Percentiles rank a stretch among this genome's conserved stretches.
Evolutionary conservation across 2,888 invertebrate genomes (phyloP).

Genomic region (Tipula unca): DNA sequence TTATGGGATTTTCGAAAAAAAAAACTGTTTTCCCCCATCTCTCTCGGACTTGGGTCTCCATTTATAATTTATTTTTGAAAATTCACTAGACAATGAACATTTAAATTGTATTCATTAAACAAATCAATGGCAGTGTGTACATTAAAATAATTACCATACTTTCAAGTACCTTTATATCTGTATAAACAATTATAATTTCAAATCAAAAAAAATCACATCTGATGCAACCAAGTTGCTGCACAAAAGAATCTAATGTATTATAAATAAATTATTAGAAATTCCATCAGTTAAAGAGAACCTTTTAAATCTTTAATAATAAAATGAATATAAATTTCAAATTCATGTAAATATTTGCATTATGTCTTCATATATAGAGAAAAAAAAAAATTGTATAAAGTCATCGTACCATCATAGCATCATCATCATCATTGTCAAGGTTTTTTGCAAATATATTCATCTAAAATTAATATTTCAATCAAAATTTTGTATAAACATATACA

Average conservation of each 20-base stretch:
- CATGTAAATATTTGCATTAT: not conserved
- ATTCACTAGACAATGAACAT: no score
- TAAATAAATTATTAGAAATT: not conserved
- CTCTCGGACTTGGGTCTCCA: no score
- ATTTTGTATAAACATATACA: not conserved
- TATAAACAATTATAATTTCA: not conserved
- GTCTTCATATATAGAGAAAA: not conserved
- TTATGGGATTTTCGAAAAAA: no score
- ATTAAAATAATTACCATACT: not conserved
- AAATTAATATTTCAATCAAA: conserved; percentile 8
- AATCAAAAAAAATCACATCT: not conserved
- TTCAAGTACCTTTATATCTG: not conserved
- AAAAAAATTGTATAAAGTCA: not conserved
- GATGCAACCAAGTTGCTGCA: not conserved
- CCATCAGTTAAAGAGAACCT: not conserved
- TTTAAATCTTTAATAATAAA: not conserved
- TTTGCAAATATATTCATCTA: not conserved
- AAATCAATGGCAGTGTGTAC: not conserved
- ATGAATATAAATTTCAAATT: not conserved
- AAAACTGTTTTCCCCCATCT: no score
- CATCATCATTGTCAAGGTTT: not conserved
- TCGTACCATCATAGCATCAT: not conserved
- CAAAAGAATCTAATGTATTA: not conserved
- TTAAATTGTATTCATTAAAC: not conserved
- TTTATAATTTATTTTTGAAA: no score